Evolutionary conservation across 2,797 vertebrate genomes (phyloP).

Genomic region (Scomberomorus guttatus): DNA sequence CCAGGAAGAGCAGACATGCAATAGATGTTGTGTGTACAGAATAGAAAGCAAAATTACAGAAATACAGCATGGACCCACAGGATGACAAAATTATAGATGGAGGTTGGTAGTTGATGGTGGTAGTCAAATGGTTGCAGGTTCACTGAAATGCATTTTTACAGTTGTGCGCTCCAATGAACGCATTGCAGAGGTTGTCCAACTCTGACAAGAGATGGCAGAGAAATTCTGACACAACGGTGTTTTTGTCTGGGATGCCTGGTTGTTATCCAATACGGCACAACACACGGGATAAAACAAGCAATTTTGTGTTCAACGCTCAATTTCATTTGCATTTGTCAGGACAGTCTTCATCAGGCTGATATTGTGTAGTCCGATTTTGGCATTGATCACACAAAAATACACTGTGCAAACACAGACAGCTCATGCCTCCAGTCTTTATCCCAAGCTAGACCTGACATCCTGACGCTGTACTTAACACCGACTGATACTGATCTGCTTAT

Average conservation of each 20-base stretch:
- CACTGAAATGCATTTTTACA: background rate
- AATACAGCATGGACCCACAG: no score
- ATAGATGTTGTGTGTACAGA: no score
- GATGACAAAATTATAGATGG: no score
- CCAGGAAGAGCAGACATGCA: no score
- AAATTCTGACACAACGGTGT: background rate
- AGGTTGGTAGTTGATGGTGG: no score
- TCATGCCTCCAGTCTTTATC: background rate
- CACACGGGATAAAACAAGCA: background rate
- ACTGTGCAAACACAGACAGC: background rate
- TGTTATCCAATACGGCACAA: background rate
- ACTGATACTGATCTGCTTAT: slow-evolving; percentile 6
- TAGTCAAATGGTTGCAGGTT: background rate
- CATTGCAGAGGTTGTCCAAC: background rate
- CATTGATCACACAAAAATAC: background rate
- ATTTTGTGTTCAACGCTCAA: background rate
- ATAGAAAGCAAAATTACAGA: no score
- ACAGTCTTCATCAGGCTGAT: no score
- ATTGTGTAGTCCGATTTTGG: background rate
- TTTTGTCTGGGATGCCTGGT: background rate
- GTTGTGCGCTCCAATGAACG: no score
- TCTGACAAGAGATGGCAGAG: background rate
- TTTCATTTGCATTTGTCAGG: background rate
- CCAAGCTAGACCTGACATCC: background rate
- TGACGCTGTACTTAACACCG: background rate